Evolutionary conservation across 92 coral and sea anemone species (phyloP).

Genomic region (Epizoanthus fatuus): DNA sequence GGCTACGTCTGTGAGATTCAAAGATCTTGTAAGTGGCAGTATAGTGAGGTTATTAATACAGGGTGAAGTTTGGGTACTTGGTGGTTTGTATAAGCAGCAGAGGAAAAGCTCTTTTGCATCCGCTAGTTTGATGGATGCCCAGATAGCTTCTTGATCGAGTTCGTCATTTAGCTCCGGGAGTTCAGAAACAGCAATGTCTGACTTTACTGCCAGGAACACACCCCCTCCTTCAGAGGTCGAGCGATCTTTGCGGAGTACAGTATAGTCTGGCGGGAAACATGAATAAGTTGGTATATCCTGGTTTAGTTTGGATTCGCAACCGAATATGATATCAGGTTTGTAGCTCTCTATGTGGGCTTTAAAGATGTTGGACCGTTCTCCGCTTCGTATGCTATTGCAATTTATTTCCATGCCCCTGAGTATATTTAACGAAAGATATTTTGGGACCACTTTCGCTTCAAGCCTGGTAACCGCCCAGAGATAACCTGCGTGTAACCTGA

Average conservation of each 20-base stretch:
- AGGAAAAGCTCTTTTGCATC: conserved; percentile 37
- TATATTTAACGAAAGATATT: no score
- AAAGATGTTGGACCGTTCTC: conserved; percentile 29
- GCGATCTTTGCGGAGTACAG: conserved; percentile 24
- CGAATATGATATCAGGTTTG: no score
- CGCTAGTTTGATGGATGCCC: conserved; percentile 24
- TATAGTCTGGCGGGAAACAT: conserved; percentile 25
- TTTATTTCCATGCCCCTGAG: no score
- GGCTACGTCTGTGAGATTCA: background rate
- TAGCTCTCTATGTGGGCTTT: conserved; percentile 8
- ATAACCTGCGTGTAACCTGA: no score
- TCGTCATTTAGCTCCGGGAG: no score
- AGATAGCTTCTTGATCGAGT: background rate
- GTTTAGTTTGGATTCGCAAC: no score
- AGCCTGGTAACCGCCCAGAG: no score
- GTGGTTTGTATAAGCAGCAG: conserved; percentile 38
- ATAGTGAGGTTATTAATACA: conserved; percentile 26
- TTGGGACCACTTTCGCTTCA: no score
- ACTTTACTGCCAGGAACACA: conserved; percentile 41
- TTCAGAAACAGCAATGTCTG: background rate
- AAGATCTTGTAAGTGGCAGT: conserved; percentile 32
- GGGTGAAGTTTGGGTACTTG: background rate
- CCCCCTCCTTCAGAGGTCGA: conserved; percentile 41
- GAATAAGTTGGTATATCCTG: conserved; percentile 33
- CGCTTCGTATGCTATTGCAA: conserved; percentile 13